Conservation (phyloP, 2,797 vertebrate species). For the Spizella passerina region DNA sequence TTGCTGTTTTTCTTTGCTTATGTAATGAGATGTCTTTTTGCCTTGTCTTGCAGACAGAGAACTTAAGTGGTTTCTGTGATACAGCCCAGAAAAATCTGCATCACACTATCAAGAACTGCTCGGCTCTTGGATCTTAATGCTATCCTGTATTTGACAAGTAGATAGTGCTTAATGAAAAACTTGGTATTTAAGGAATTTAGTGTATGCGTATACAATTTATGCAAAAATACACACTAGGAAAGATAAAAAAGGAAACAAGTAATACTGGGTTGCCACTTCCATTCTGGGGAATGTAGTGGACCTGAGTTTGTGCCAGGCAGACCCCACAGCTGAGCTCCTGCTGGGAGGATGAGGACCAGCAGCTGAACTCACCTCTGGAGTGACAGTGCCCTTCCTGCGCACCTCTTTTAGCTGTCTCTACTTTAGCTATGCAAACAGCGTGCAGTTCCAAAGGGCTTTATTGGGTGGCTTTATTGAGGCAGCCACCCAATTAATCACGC, state of each 20-base stretch:
- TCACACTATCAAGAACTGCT: background rate
- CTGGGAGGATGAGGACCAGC: background rate
- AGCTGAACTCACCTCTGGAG: background rate
- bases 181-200: background rate
- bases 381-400: background rate
- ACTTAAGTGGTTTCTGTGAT: background rate
- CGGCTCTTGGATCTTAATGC: background rate
- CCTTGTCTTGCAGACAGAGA: background rate
- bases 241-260: background rate
- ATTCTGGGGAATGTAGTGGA: background rate
- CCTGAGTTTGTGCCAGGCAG: background rate
- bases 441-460: background rate
- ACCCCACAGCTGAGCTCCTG: background rate
- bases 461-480: background rate
- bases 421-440: background rate
- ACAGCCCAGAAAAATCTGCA: background rate
- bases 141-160: background rate
- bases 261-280: background rate
- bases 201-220: rapidly evolving
- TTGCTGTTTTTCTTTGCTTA: background rate
- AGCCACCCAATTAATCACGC: background rate
- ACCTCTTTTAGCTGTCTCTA: rapidly evolving
- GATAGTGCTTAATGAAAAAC: background rate
- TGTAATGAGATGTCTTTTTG: background rate
- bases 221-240: background rate